Percentiles rank a stretch among this genome's conserved stretches.
Evolutionary conservation across 2,888 invertebrate genomes (phyloP).

Genomic region (Diaprepes abbreviatus): DNA sequence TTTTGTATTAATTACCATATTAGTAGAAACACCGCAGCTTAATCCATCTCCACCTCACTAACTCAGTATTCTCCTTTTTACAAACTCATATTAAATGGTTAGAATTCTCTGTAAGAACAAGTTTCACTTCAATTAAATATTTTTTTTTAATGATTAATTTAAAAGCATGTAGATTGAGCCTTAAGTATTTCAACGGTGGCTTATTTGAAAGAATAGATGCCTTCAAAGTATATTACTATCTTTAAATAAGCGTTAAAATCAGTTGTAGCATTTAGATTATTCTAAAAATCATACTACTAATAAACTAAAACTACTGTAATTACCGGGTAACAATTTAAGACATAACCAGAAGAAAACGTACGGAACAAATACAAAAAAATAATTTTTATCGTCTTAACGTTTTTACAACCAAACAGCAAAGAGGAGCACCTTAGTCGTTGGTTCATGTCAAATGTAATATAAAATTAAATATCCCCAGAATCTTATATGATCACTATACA

Average conservation of each 20-base stretch:
- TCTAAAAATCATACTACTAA: not conserved
- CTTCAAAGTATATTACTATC: too few relatives aligned
- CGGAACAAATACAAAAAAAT: not conserved
- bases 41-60: too few relatives aligned
- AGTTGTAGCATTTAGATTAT: not conserved
- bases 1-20: too few relatives aligned
- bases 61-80: too few relatives aligned
- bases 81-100: too few relatives aligned
- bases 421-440: conserved; percentile 37
- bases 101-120: too few relatives aligned
- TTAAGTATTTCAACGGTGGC: too few relatives aligned
- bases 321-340: not conserved
- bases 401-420: conserved; percentile 34
- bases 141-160: too few relatives aligned
- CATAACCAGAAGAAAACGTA: not conserved
- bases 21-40: too few relatives aligned
- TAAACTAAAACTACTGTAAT: not conserved
- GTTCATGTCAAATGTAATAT: conserved; percentile 31
- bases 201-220: too few relatives aligned
- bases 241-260: not conserved
- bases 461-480: conserved; percentile 22
- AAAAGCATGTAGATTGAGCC: too few relatives aligned
- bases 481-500: conserved; percentile 21
- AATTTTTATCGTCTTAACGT: conserved; percentile 1
- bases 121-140: too few relatives aligned